Evolutionary conservation across 2,113 vertebrate species (phyloP).

Genomic region (Pelusios castaneus): DNA sequence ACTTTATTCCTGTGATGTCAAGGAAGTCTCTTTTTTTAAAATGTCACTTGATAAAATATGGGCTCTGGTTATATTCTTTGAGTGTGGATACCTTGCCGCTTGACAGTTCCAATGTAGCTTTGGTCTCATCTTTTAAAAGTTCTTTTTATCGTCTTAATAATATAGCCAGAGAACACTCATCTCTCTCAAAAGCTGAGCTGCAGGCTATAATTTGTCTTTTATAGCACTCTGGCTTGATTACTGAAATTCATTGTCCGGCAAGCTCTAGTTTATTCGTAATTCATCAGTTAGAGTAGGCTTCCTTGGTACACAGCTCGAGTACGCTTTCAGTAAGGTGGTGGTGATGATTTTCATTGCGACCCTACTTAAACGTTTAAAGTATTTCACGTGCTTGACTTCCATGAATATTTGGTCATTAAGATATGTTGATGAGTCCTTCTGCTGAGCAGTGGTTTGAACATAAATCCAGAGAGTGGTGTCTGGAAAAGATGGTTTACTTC

Average conservation of each 20-base stretch:
- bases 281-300: constrained; percentile 6
- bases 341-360: neutral
- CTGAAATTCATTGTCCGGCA: constrained; percentile 26
- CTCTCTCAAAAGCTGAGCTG: constrained; percentile 9
- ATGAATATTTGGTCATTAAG: neutral
- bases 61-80: fast-evolving
- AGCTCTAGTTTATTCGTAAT: neutral
- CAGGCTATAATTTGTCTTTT: constrained; percentile 6
- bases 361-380: neutral
- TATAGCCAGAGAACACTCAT: neutral
- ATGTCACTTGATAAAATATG: no score
- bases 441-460: neutral
- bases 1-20: neutral
- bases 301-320: neutral
- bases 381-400: neutral
- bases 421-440: neutral
- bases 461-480: neutral
- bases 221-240: neutral
- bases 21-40: neutral
- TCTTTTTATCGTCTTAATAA: neutral
- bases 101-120: neutral
- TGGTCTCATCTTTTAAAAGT: neutral
- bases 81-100: neutral
- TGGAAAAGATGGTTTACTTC: neutral
- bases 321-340: neutral